Conservation (phyloP, 37 sponge, comb jelly and placozoan species). For the Oopsacas minuta region DNA sequence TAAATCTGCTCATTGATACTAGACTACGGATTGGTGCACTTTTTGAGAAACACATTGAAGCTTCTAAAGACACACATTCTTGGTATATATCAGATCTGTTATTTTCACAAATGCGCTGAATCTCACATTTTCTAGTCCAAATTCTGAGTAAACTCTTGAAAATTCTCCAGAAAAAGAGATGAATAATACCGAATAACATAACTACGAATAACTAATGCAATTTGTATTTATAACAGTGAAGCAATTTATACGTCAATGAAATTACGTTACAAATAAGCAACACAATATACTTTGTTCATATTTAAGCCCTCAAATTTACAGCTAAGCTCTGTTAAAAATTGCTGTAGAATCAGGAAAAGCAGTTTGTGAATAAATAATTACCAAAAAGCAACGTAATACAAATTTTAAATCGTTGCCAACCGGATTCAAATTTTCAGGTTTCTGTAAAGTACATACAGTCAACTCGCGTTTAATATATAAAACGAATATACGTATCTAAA, state of each 20-base stretch:
- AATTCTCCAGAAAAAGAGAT: neutral
- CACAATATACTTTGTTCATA: too few species aligned
- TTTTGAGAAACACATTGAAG: conserved; percentile 3
- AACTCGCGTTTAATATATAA: too few species aligned
- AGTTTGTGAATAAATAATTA: too few species aligned
- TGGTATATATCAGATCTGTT: neutral
- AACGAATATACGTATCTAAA: too few species aligned
- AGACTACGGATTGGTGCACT: neutral
- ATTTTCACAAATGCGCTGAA: conserved; percentile 7
- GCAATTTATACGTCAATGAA: neutral
- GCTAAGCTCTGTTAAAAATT: too few species aligned
- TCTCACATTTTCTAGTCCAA: neutral
- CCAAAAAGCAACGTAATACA: too few species aligned
- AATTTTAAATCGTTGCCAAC: too few species aligned
- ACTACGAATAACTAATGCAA: neutral
- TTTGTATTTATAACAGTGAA: neutral
- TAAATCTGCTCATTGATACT: neutral
- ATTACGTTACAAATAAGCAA: too few species aligned
- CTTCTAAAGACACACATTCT: neutral
- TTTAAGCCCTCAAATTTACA: too few species aligned
- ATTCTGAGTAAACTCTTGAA: neutral
- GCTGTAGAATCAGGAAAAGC: too few species aligned
- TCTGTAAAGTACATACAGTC: too few species aligned
- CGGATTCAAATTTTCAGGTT: too few species aligned
- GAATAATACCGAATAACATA: conserved; percentile 6